phyloP scores from a whole-genome alignment of 1,140 invertebrate species.

The Saccostrea cuccullata region DNA sequence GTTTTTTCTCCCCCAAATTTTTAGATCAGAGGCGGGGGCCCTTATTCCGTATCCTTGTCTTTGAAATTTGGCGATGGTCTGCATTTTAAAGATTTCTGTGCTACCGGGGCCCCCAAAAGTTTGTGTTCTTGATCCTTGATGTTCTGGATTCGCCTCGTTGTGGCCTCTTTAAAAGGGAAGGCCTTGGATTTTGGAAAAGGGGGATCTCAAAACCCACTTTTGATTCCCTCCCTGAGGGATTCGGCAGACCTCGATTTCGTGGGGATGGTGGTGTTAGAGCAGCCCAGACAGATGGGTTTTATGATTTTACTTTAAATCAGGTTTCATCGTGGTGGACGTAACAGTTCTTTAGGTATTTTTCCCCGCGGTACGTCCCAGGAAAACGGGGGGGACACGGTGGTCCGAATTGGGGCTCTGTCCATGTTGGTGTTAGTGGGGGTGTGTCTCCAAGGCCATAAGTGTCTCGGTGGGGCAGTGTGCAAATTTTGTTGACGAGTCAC shows the following conservation, averaged over 20 bases:
- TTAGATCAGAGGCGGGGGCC: background rate
- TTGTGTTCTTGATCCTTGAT: conserved; percentile 22
- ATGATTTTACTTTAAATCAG: background rate
- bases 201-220: too few relatives aligned
- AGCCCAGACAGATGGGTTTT: background rate
- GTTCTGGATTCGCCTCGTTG: conserved; percentile 1
- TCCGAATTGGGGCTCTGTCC: conserved; percentile 7
- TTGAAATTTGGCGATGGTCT: background rate
- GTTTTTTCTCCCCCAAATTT: background rate
- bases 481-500: conserved; percentile 19
- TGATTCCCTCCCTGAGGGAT: too few relatives aligned
- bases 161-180: conserved; percentile 19
- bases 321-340: conserved; percentile 11
- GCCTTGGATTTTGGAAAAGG: too few relatives aligned
- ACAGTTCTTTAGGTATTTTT: conserved; percentile 2
- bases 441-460: background rate
- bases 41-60: conserved; percentile 9
- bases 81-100: background rate
- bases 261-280: background rate
- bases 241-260: conserved; percentile 16
- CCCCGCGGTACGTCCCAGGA: background rate
- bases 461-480: conserved; percentile 24
- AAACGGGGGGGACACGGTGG: background rate
- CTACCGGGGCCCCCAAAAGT: background rate
- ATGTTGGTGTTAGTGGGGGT: background rate